Percentiles rank a stretch among this genome's conserved stretches.
phyloP scores from a whole-genome alignment of 2,797 vertebrate genomes.

The Telmatherina bonti region DNA sequence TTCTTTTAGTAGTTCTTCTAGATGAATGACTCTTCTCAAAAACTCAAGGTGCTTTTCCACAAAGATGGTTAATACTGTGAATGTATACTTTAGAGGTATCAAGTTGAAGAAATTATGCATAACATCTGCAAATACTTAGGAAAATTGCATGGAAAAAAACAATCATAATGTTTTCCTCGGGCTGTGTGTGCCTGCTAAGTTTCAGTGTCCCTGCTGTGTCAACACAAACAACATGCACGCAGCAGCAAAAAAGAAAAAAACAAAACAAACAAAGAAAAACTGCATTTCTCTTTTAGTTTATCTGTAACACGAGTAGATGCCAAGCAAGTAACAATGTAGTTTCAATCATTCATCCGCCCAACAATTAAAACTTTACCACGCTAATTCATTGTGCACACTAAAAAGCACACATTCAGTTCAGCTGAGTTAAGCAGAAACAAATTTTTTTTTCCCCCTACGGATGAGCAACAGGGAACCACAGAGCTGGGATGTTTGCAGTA shows the following conservation, averaged over 20 bases:
- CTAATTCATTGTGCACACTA: neutral
- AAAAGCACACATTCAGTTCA: slow-evolving; percentile 2
- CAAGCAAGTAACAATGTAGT: neutral
- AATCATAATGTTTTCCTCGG: neutral
- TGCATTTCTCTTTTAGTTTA: neutral
- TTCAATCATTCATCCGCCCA: neutral
- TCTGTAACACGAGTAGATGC: neutral
- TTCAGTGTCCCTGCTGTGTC: slow-evolving; percentile 1
- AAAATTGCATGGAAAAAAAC: slow-evolving; percentile 5
- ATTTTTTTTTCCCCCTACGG: neutral
- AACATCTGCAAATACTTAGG: neutral
- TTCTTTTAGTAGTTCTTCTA: neutral
- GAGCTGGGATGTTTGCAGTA: slow-evolving; percentile 9
- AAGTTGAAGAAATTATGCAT: neutral
- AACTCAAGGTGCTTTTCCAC: too few species aligned
- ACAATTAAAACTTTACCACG: neutral
- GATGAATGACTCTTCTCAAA: neutral
- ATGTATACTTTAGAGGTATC: neutral
- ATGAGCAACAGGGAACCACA: slow-evolving; percentile 19
- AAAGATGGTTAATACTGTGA: too few species aligned
- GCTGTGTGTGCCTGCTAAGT: neutral
- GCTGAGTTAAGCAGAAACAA: slow-evolving; percentile 2
- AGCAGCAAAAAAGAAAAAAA: neutral
- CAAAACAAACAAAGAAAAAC: too few species aligned
- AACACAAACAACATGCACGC: neutral